Conservation (phyloP, 2,797 vertebrate genomes). For the Hylomyscus alleni region DNA sequence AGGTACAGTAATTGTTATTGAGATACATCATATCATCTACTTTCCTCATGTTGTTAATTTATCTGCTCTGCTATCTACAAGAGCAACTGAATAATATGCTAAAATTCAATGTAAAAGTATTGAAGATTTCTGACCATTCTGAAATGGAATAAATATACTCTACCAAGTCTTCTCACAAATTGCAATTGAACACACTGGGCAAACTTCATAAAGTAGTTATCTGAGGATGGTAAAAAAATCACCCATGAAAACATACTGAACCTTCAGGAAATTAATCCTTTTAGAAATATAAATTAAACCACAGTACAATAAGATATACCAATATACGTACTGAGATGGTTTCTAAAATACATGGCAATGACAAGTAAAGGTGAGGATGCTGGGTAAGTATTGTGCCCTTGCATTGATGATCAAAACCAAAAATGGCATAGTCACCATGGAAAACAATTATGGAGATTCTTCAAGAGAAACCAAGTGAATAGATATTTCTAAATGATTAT, state of each 20-base stretch:
- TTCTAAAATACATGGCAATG: not conserved
- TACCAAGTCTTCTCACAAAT: not conserved
- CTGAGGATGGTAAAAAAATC: not conserved
- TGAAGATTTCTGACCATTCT: not conserved
- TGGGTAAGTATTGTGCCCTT: not conserved
- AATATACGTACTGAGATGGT: not conserved
- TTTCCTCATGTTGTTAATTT: not conserved
- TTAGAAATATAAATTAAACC: conserved; percentile 17
- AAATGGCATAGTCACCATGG: conserved; percentile 2
- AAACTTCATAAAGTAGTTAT: not conserved
- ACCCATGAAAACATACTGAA: not conserved
- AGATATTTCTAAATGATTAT: not conserved
- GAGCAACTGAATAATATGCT: not conserved
- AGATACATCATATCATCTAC: not conserved
- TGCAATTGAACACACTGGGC: not conserved
- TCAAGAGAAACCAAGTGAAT: not conserved
- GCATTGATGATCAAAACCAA: not conserved
- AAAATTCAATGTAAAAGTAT: not conserved
- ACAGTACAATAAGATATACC: conserved; percentile 24
- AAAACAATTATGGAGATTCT: conserved; percentile 26
- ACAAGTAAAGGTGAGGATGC: not conserved
- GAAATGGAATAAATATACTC: not conserved
- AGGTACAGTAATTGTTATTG: not conserved
- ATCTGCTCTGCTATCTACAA: not conserved
- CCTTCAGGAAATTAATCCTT: not conserved